phyloP scores from a whole-genome alignment of 2,888 invertebrate genomes.

The Leptinotarsa juncta region DNA sequence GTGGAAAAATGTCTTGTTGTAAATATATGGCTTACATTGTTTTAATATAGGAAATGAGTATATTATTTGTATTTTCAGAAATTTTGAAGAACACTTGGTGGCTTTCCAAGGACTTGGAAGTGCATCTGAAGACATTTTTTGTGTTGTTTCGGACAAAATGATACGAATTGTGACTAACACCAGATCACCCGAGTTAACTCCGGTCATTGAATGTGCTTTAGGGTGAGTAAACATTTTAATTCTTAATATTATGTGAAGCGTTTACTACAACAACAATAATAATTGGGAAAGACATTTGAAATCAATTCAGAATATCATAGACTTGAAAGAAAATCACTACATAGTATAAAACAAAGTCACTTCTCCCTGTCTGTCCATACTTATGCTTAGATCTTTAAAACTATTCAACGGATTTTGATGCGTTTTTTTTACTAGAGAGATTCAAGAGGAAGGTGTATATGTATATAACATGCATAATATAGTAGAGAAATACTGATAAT shows the following conservation, averaged over 20 bases:
- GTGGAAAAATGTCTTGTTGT: too few species aligned
- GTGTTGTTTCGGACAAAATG: conserved; percentile 80
- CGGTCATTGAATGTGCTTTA: conserved; percentile 73
- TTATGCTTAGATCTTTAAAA: too few species aligned
- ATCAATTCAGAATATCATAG: too few species aligned
- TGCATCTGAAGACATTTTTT: conserved; percentile 83
- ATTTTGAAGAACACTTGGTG: conserved; percentile 83
- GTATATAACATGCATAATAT: too few species aligned
- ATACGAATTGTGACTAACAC: conserved; percentile 79
- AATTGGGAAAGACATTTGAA: too few species aligned
- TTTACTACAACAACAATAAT: background rate
- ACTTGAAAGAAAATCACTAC: too few species aligned
- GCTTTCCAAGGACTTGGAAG: conserved; percentile 83
- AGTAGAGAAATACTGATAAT: too few species aligned
- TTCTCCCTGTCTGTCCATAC: too few species aligned
- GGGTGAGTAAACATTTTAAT: conserved; percentile 63
- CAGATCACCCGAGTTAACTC: conserved; percentile 67
- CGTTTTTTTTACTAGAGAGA: too few species aligned
- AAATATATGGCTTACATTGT: background rate
- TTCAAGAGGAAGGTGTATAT: too few species aligned
- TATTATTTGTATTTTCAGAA: conserved; percentile 60
- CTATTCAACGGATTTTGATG: too few species aligned
- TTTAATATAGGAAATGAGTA: background rate
- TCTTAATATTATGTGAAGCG: background rate
- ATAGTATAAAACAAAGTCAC: too few species aligned